A percentile compares a stretch with the other conserved stretches of the same genome.
Conservation (phyloP, 1,140 invertebrate genomes). For the Coptotermes formosanus region DNA sequence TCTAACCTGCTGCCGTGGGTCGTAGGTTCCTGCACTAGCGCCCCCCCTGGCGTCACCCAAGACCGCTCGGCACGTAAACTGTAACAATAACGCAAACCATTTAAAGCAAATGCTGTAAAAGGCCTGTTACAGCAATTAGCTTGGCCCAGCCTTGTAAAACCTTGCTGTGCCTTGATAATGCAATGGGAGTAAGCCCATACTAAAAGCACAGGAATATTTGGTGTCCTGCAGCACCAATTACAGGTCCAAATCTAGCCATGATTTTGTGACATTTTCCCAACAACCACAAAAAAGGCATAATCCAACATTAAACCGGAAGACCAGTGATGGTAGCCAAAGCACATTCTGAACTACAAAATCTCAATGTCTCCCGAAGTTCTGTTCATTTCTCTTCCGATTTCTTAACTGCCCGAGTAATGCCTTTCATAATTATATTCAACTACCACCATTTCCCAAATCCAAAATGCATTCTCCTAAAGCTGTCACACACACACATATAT, state of each 20-base stretch:
- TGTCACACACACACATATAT: neutral
- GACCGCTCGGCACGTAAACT: conserved; percentile 31
- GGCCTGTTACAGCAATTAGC: neutral
- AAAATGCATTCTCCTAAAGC: neutral
- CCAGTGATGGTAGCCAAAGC: neutral
- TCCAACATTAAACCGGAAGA: neutral
- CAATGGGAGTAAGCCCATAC: neutral
- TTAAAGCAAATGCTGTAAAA: conserved; percentile 6
- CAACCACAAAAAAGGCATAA: neutral
- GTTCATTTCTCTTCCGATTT: no score
- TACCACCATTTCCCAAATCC: neutral
- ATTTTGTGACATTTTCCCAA: neutral
- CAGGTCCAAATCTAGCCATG: neutral
- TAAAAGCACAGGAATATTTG: neutral
- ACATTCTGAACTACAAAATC: neutral
- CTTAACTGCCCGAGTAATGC: neutral
- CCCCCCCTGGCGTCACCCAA: conserved; percentile 29
- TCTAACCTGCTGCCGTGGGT: conserved; percentile 30
- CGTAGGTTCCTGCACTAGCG: conserved; percentile 27
- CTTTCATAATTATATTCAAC: neutral
- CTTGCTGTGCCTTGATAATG: neutral
- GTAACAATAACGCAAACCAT: conserved; percentile 31
- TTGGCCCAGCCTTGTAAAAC: neutral
- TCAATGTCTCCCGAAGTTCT: no score
- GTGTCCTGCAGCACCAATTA: neutral